Evolutionary conservation across 1,140 invertebrate genomes (phyloP), one percentile per base, ranked within the genome.

Genomic region (Scaptomyza hsui): DNA sequence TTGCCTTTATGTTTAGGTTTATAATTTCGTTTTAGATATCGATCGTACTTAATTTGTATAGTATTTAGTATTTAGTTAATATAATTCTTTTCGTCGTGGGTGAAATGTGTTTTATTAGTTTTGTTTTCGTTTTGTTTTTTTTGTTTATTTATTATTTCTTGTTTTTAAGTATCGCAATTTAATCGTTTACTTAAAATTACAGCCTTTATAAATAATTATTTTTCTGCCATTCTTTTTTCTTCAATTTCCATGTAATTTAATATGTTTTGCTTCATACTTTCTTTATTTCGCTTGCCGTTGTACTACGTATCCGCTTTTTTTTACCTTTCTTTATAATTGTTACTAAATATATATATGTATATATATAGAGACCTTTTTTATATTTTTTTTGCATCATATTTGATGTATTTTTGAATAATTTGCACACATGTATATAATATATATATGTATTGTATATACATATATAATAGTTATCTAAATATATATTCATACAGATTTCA

Each of bases 201-300:
- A 90, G 89, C 89, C 89, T 90, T 90, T 90, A 90, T 90, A 86
- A 90, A 86, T 90, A 90, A 89, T 83, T 89, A 82, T 88, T 72
- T 75, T 39, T n/a, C 32, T 9, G 39, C 61, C 56, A 69, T 83
- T 64, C 52, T 41, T 47, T 55, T 45, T 21, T 12, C 29, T 15
- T 49, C 24, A 5, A 39, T 60, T 41, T 21, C 4, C 52, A 45
- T 75, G 52, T 42, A 29, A 15, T 41, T 60, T 62, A 78, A 72
- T 86, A 69, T 86, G 65, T 68, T 86, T 78, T 86, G 45, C 68
- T 85, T 86, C 86, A 86, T 85, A 86, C 81, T 85, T 85, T n/a
- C n/a, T 72, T 77, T 78, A 88, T 81, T 86, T 72, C 78, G 82
- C 82, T 86, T 83, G 77, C 74, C 82, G 53, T 88, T 88, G 82